Base-by-base conservation (phyloP, 2,888 invertebrate species). In the Caenorhabditis sp. region DNA sequence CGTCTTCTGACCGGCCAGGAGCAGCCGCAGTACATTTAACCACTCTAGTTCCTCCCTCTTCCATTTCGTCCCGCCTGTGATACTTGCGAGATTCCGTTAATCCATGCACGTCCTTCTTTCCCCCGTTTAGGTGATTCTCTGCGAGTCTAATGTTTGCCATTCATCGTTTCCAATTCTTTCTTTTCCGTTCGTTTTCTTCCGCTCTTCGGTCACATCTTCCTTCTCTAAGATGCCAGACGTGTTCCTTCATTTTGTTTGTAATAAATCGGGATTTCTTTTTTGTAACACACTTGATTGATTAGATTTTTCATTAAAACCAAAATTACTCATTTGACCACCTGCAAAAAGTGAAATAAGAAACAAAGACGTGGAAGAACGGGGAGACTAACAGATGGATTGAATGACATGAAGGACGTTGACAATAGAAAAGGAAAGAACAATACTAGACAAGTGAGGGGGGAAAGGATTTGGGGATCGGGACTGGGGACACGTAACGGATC, bases 1-100 rank as follows among this genome's bases (percentile, higher is more conserved):
- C 93, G 98, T 89, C 92, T 99, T 90, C 92, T 99, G 89, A 99
- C 99, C 86, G 99, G 99, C 77, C 99, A 99, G 91, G 99, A 99
- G 92, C 95, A 95, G 90, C 99, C 99, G 86, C 94, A 97, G 91
- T 99, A 96, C 92, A 97, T 99, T 46, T 82, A 15, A 37, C 50
- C 20, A 5, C 32, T 46, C n/a, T 17, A 27, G 13, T 30, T 26
- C 15, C 26, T 55, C 17, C 26, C 41, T 30, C 26, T 46, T 41
- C 32, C 62, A 27, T 39, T 15, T 24, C 37, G n/a, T 35, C 30
- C 26, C 13, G 9, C 32, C 56, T 66, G 56, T 66, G 66, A 66
- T 66, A 66, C 27, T 32, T 32, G n/a, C 32, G 30, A 22, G 39
- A 39, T 24, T 37, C 20, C 39, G 2, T 3, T 2, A 22, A 20